These are phyloP conservation scores for Cynaeus angustus DNA, from an alignment of 2,888 invertebrate species.

Conservation along the genomic window DNA sequence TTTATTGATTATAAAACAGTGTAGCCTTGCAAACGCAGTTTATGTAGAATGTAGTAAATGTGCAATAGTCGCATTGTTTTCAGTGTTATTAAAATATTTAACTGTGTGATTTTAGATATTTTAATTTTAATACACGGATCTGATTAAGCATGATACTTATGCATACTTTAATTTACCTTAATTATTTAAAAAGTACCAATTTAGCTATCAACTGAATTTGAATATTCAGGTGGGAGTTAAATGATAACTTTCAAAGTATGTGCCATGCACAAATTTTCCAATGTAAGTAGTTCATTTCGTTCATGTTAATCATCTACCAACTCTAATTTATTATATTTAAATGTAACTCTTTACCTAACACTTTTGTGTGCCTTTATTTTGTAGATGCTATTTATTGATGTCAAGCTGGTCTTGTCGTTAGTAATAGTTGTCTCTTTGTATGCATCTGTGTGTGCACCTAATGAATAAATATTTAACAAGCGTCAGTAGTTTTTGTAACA, in stretches of 20 bases:
- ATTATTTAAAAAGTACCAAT: constrained; percentile 10
- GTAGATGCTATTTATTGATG: constrained; percentile 69
- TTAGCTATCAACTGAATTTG: constrained; percentile 1
- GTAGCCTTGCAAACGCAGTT: constrained; percentile 33
- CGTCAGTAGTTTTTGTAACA: neutral
- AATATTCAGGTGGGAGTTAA: constrained; percentile 6
- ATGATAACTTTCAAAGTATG: constrained; percentile 42
- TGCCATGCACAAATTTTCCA: constrained; percentile 49
- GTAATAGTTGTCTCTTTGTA: constrained; percentile 66
- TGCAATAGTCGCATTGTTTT: constrained; percentile 49
- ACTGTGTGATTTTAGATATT: constrained; percentile 48
- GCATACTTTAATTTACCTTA: constrained; percentile 20
- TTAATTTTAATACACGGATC: constrained; percentile 29
- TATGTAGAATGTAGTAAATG: constrained; percentile 45
- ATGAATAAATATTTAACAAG: constrained; percentile 47
- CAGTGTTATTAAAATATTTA: constrained; percentile 46
- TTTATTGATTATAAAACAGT: constrained; percentile 21
- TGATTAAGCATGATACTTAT: constrained; percentile 23
- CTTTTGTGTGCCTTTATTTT: constrained; percentile 61
- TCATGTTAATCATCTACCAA: constrained; percentile 11
- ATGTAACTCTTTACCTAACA: constrained; percentile 47
- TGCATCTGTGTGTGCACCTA: constrained; percentile 66
- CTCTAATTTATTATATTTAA: constrained; percentile 46
- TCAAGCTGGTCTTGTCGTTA: constrained; percentile 71
- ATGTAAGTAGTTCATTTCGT: constrained; percentile 36